Percentiles rank a stretch among this genome's conserved stretches.
Conservation (phyloP, 1,140 invertebrate genomes). For the Agraylea sexmaculata region DNA sequence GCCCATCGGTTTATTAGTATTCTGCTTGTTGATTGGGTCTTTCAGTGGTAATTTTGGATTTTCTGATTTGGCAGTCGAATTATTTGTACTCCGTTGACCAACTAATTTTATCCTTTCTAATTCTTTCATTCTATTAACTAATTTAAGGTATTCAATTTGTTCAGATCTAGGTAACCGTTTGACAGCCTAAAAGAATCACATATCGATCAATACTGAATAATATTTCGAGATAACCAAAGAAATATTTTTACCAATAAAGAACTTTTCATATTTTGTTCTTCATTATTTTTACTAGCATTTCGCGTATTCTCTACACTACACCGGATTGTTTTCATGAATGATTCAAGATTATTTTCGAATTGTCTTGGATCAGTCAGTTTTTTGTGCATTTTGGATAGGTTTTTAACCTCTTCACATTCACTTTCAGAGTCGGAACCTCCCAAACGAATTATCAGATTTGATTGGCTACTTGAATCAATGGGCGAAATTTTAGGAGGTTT, state of each 20-base stretch:
- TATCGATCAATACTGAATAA: constrained; percentile 2
- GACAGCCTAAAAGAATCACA: constrained; percentile 32
- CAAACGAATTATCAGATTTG: constrained; percentile 30
- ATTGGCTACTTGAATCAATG: constrained; percentile 8
- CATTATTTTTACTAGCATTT: constrained; percentile 18
- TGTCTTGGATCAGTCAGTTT: constrained; percentile 33
- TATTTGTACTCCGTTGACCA: constrained; percentile 25
- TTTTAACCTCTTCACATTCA: constrained; percentile 38
- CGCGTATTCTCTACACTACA: constrained; percentile 30
- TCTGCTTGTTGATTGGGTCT: too few relatives aligned
- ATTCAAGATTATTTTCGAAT: constrained; percentile 35
- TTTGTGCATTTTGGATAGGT: constrained; percentile 38
- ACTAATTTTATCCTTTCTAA: constrained; percentile 35
- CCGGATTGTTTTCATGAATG: constrained; percentile 32
- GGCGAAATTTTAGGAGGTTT: constrained; percentile 14
- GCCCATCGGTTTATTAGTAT: too few relatives aligned
- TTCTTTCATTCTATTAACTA: constrained; percentile 38
- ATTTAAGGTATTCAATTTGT: constrained; percentile 36
- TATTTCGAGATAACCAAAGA: not conserved
- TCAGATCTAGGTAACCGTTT: constrained; percentile 36
- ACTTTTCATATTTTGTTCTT: constrained; percentile 22
- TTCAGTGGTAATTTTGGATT: too few relatives aligned
- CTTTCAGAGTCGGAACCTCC: constrained; percentile 37
- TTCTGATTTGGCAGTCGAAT: not conserved
- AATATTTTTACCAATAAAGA: constrained; percentile 1